These are phyloP conservation scores for Calidris pugnax DNA, from an alignment of 2,113 vertebrate genomes.

Conservation along the genomic window DNA sequence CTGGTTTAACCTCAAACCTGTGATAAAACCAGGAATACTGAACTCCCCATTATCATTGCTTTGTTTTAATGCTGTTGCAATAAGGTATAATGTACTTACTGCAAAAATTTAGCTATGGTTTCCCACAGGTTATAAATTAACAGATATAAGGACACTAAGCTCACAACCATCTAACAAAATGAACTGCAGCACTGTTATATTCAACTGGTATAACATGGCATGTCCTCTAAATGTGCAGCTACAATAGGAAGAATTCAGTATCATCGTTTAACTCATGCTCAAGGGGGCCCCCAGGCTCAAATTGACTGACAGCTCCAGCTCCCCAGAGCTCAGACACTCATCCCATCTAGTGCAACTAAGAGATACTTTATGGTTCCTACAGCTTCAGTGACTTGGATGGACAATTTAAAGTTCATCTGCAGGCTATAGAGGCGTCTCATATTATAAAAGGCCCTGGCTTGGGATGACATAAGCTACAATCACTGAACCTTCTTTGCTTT, in stretches of 20 bases:
- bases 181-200: background rate
- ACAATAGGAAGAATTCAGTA: background rate
- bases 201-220: background rate
- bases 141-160: background rate
- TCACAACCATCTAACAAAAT: background rate
- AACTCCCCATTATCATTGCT: background rate
- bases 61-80: background rate
- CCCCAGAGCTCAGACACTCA: background rate
- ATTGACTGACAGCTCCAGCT: background rate
- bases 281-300: background rate
- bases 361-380: background rate
- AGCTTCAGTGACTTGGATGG: background rate
- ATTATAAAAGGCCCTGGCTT: background rate
- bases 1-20: background rate
- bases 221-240: background rate
- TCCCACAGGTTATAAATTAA: background rate
- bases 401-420: background rate
- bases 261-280: background rate
- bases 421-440: background rate
- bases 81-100: background rate
- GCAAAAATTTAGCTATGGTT: background rate
- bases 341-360: background rate
- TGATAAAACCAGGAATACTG: background rate
- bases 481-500: background rate
- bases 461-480: background rate